Evolutionary conservation across 2,797 vertebrate species (phyloP), one percentile per base, ranked within the genome.

Genomic region (Lophotriccus pileatus): DNA sequence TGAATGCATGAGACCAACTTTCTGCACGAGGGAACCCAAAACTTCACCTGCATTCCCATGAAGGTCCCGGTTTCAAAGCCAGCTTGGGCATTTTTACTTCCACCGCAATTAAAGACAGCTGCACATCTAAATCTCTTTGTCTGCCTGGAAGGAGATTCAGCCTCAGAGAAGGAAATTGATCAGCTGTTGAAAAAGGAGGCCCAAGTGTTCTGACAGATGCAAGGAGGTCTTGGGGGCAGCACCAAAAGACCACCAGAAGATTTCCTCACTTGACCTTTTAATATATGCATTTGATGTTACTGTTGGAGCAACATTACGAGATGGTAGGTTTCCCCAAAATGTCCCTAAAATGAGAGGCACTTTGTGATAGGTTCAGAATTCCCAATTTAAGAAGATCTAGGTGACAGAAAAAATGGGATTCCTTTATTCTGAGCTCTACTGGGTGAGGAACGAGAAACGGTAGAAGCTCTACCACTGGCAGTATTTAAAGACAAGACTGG

Each of bases 81-180:
- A 50, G 77, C 80, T 58, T 58, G 78, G 63, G 63, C 89, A 81
- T 93, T 93, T 95, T 84, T 62, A 87, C 44, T 84, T 94, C 30
- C 52, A 75, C 66, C 1, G 5, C 87, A 73, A 79, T 84, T 79
- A 79, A 90, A 87, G 75, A 89, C 86, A 92, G 92, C 80, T 93
- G 86, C 77, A 93, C 78, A 95, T 50, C 70, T 58, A 58, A 81
- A 88, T 75, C 66, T 72, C 74, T 69, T 39, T 14, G 19, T 37
- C 74, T 87, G 84, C 78, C 62, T 89, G 55, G 24, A 91, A 81
- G 13, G 78, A 87, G 39, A 87, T 59, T 87, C 78, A 82, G 62
- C 43, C 55, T 84, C 46, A 64, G 52, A 81, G 84, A 55, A 82
- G 94, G 82, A 91, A 91, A 93, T 14, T 21, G 72, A 82, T 91